Conservation (phyloP, 2,888 invertebrate genomes). For the Coelinius sp. region DNA sequence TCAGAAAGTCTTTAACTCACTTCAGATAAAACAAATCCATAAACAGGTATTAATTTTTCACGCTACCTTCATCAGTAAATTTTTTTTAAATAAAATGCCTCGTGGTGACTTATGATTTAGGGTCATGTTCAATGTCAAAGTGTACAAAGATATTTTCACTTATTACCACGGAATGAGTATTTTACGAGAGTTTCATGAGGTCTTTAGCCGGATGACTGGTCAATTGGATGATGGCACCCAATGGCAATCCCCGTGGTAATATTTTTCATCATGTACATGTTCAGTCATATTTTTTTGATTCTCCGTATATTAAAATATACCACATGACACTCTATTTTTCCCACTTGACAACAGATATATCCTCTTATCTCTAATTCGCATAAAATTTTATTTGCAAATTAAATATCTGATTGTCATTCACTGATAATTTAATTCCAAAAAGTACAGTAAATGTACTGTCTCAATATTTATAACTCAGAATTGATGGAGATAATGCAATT, state of each 20-base stretch:
- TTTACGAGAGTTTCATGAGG: constrained; percentile 32
- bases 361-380: background rate
- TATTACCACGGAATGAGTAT: background rate
- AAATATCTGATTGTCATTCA: background rate
- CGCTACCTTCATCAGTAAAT: background rate
- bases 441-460: too few relatives aligned
- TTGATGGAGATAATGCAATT: too few relatives aligned
- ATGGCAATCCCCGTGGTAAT: background rate
- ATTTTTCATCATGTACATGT: background rate
- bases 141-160: background rate
- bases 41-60: too few relatives aligned
- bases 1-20: too few relatives aligned
- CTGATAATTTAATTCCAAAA: background rate
- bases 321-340: background rate
- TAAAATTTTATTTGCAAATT: background rate
- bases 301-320: too few relatives aligned
- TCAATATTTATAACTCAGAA: too few relatives aligned
- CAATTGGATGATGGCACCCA: constrained; percentile 36
- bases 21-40: too few relatives aligned
- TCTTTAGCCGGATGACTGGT: constrained; percentile 24
- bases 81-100: too few relatives aligned
- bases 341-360: background rate
- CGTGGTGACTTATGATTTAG: too few relatives aligned
- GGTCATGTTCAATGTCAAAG: background rate
- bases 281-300: background rate